phyloP scores from a whole-genome alignment of 2,888 invertebrate species.

The Cantharis flavilabris region DNA sequence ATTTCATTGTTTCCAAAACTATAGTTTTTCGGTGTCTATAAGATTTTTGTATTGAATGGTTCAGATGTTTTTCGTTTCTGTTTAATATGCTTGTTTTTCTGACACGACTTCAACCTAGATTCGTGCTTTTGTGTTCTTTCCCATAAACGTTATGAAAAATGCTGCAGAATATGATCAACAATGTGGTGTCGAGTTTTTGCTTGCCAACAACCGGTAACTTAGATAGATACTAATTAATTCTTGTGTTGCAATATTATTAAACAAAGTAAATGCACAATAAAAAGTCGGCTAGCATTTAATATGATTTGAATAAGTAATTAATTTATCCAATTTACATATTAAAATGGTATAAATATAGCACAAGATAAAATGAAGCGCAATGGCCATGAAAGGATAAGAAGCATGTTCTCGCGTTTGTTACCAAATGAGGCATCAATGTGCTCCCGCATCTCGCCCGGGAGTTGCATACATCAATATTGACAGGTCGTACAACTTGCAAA shows the following conservation, averaged over 20 bases:
- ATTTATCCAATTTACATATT: constrained; percentile 47
- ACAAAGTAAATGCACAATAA: constrained; percentile 36
- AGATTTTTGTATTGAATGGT: too few species aligned
- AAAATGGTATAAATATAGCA: constrained; percentile 43
- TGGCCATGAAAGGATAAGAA: constrained; percentile 45
- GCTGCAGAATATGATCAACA: neutral
- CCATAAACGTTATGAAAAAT: neutral
- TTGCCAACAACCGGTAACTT: neutral
- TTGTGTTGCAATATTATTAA: neutral
- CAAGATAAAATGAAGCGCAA: constrained; percentile 43
- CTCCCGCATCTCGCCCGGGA: constrained; percentile 31
- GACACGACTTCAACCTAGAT: neutral
- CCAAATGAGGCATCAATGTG: constrained; percentile 43
- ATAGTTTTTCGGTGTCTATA: too few species aligned
- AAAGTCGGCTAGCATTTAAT: constrained; percentile 40
- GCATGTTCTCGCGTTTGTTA: constrained; percentile 42
- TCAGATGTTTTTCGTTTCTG: too few species aligned
- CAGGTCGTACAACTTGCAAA: constrained; percentile 35
- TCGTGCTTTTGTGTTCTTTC: neutral
- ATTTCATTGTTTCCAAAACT: too few species aligned
- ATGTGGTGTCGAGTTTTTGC: neutral
- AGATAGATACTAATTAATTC: neutral
- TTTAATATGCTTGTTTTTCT: neutral
- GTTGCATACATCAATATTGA: constrained; percentile 40
- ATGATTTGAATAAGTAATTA: constrained; percentile 42